These are phyloP conservation scores for Lepidocolaptes lacrymiger DNA, from an alignment of 2,797 vertebrate genomes.

Conservation along the genomic window DNA sequence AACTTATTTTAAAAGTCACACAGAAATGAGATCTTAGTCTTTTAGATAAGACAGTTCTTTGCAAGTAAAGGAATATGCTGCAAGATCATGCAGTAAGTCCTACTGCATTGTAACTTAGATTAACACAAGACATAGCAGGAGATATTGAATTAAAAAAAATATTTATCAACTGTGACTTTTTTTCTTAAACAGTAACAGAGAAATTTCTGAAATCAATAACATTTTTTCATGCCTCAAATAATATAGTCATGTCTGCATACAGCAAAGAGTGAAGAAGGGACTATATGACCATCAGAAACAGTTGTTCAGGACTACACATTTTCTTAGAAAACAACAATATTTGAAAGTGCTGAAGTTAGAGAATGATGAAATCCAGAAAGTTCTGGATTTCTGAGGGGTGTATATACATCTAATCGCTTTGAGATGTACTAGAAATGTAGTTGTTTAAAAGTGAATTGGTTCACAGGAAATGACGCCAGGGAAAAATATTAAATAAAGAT, in stretches of 20 bases:
- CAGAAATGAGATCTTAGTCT: neutral
- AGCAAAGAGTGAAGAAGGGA: neutral
- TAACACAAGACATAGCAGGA: neutral
- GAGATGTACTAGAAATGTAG: accelerated
- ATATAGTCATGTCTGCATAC: neutral
- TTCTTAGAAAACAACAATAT: neutral
- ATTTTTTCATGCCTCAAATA: neutral
- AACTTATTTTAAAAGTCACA: neutral
- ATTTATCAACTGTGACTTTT: neutral
- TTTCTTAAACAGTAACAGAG: neutral
- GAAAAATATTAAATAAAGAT: neutral
- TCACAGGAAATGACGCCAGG: neutral
- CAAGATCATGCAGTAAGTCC: neutral
- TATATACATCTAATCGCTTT: neutral
- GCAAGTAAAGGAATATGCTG: neutral
- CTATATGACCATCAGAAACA: neutral
- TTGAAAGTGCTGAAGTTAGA: neutral
- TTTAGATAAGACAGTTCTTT: neutral
- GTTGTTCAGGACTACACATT: neutral
- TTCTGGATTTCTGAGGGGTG: neutral
- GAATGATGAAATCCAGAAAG: neutral
- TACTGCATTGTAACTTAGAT: neutral
- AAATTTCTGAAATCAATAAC: neutral
- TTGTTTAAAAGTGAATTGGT: neutral
- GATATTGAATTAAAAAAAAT: neutral